Conservation (phyloP, 2,113 vertebrate genomes). For the Chloroceryle aenea region DNA sequence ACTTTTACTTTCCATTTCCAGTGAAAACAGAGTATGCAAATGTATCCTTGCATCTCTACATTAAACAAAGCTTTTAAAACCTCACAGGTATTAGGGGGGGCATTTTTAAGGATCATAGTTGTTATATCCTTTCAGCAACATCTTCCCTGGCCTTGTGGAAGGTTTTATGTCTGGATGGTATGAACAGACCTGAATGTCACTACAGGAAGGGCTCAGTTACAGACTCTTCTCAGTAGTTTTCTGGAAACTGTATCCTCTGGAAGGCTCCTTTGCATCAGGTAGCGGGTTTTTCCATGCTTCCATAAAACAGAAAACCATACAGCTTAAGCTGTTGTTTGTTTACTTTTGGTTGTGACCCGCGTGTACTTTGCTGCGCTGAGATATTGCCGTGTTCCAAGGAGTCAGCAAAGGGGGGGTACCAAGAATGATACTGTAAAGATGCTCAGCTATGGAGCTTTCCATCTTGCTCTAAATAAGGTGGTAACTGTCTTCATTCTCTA, state of each 20-base stretch:
- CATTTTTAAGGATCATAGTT: background rate
- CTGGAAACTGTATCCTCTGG: background rate
- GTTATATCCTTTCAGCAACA: background rate
- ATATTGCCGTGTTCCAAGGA: background rate
- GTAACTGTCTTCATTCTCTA: background rate
- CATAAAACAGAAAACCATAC: background rate
- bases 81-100: fast-evolving
- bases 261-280: background rate
- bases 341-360: background rate
- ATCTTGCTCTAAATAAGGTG: background rate
- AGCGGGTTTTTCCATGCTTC: background rate
- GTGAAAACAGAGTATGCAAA: background rate
- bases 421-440: background rate
- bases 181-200: background rate
- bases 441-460: background rate
- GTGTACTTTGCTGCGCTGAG: background rate
- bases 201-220: background rate
- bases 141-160: background rate
- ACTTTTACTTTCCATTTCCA: background rate
- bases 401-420: background rate
- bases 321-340: background rate
- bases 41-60: background rate
- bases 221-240: background rate
- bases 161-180: background rate
- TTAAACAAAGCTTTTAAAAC: background rate